Evolutionary conservation across 1,140 invertebrate genomes (phyloP).

Genomic region (Brachionus rotundiformis): DNA sequence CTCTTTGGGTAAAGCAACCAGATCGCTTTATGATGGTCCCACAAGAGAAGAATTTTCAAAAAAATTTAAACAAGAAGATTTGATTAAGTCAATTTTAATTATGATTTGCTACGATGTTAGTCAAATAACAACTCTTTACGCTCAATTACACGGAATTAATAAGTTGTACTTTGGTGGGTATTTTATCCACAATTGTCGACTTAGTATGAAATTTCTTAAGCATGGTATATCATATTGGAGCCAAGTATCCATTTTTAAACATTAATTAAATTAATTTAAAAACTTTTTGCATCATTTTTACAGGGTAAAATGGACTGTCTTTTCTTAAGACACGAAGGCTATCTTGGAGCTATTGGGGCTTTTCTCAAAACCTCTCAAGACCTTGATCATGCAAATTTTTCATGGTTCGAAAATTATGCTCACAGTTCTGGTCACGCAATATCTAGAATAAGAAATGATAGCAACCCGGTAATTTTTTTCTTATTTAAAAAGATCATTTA

Average conservation of each 20-base stretch:
- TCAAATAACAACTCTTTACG: slow-evolving; percentile 93
- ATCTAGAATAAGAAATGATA: slow-evolving; percentile 56
- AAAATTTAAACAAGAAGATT: slow-evolving; percentile 79
- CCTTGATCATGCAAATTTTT: slow-evolving; percentile 59
- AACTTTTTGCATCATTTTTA: too few relatives aligned
- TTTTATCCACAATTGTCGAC: slow-evolving; percentile 91
- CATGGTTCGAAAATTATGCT: slow-evolving; percentile 76
- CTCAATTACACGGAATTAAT: slow-evolving; percentile 70
- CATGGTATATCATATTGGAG: slow-evolving; percentile 99
- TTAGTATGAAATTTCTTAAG: slow-evolving; percentile 93
- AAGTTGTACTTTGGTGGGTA: slow-evolving; percentile 94
- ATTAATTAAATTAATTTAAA: background rate
- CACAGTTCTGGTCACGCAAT: slow-evolving; percentile 72
- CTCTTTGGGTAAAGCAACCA: slow-evolving; percentile 81
- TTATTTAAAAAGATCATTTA: slow-evolving; percentile 47
- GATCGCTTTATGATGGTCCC: slow-evolving; percentile 69
- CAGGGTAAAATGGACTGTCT: slow-evolving; percentile 89
- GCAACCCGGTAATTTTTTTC: slow-evolving; percentile 10
- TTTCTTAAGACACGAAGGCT: slow-evolving; percentile 86
- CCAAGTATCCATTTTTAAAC: slow-evolving; percentile 62
- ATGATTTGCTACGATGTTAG: slow-evolving; percentile 99
- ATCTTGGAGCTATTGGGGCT: slow-evolving; percentile 49
- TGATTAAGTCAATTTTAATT: slow-evolving; percentile 89
- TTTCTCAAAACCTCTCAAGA: slow-evolving; percentile 71
- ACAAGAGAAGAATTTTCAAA: slow-evolving; percentile 79